These are phyloP conservation scores for Paedocypris micromegethes DNA, from an alignment of 2,797 vertebrate genomes.

Conservation along the genomic window DNA sequence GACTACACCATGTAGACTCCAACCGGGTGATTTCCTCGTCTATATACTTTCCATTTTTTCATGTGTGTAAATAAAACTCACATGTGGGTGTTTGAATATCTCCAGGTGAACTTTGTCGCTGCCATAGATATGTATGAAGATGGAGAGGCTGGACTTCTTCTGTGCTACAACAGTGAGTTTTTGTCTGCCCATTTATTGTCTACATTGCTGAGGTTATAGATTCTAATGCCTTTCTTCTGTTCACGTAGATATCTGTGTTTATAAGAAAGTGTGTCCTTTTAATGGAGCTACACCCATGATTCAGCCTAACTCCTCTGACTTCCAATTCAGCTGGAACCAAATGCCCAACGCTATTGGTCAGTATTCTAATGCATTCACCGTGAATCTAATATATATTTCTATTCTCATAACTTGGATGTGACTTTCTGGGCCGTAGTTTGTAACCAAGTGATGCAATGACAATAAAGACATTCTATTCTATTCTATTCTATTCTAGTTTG, in stretches of 20 bases:
- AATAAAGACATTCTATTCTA: too few species aligned
- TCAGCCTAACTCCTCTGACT: slow-evolving; percentile 89
- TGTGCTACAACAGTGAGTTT: slow-evolving; percentile 97
- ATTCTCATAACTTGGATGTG: background rate
- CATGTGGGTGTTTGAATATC: slow-evolving; percentile 49
- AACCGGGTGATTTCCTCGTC: slow-evolving; percentile 73
- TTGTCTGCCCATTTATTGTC: background rate
- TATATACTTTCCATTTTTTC: background rate
- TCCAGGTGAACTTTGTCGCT: slow-evolving; percentile 95
- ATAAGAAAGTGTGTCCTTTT: slow-evolving; percentile 93
- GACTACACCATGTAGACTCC: slow-evolving; percentile 87
- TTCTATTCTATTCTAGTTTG: slow-evolving; percentile 74
- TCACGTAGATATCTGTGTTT: slow-evolving; percentile 85
- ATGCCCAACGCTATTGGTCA: slow-evolving; percentile 92
- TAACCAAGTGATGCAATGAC: too few species aligned
- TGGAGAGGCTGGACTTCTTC: slow-evolving; percentile 88
- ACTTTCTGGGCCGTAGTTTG: slow-evolving; percentile 1
- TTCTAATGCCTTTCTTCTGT: slow-evolving; percentile 17
- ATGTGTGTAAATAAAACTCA: too few species aligned
- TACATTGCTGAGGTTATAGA: background rate
- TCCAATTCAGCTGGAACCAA: slow-evolving; percentile 99
- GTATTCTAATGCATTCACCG: slow-evolving; percentile 11
- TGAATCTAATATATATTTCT: background rate
- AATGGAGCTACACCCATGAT: slow-evolving; percentile 89
- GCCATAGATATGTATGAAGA: slow-evolving; percentile 98